Evolutionary conservation across 92 coral and sea anemone species (phyloP).

Genomic region (Isaurus tuberculatus): DNA sequence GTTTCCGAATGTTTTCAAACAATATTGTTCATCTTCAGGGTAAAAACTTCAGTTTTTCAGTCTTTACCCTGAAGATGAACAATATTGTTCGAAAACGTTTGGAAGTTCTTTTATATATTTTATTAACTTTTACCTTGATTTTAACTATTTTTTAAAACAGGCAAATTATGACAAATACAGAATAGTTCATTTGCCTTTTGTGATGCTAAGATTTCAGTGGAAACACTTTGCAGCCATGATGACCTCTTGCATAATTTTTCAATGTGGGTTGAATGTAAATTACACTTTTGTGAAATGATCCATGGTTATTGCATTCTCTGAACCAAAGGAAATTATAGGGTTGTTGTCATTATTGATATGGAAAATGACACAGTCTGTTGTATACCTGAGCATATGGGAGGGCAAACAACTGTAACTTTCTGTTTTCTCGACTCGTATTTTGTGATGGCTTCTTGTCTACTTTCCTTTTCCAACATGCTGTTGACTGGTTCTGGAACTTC

Average conservation of each 20-base stretch:
- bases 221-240: not conserved
- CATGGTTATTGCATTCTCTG: not conserved
- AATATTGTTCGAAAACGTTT: too few species aligned
- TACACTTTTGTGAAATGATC: not conserved
- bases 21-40: too few species aligned
- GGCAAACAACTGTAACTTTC: slow-evolving; percentile 13
- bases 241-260: not conserved
- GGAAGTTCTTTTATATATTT: too few species aligned
- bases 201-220: not conserved
- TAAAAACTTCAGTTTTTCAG: too few species aligned
- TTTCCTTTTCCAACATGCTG: slow-evolving; percentile 47
- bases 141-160: too few species aligned
- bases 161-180: too few species aligned
- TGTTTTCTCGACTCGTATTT: slow-evolving; percentile 42
- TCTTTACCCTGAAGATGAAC: too few species aligned
- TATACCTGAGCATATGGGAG: slow-evolving; percentile 53
- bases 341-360: too few species aligned
- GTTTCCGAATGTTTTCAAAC: too few species aligned
- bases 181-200: not conserved
- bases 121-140: too few species aligned
- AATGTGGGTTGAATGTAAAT: not conserved
- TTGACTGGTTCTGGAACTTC: slow-evolving; percentile 47
- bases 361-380: not conserved
- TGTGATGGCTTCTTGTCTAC: slow-evolving; percentile 15
- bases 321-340: not conserved